Base-by-base conservation (phyloP, 2,888 invertebrate genomes). In the Cephus rjabovi region DNA sequence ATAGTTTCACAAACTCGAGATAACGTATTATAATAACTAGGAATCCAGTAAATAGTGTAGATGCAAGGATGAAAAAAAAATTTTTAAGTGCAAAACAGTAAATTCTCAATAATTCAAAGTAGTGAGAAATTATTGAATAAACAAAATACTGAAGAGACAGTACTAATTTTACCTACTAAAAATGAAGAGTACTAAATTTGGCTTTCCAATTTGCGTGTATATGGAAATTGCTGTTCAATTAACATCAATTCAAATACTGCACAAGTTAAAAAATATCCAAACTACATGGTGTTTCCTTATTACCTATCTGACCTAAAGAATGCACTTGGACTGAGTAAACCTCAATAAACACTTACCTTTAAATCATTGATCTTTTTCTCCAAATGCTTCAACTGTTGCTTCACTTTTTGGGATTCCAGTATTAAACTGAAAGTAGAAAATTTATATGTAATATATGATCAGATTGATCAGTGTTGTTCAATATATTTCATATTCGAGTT, bases 351-450 rank as follows among this genome's bases (percentile, higher is more conserved):
- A 69, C 76, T 79, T 87, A 92, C 92, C 90, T 93, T 94, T 81
- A 95, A 90, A 87, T 94, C 94, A 84, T 94, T 94, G 69, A 94
- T 93, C 87, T 94, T 94, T 82, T 93, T 94, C 82, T 95, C 94
- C 79, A 95, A 90, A 86, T 93, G 93, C 76, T 93, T 93, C 74
- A 95, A 88, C 86, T 94, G 94, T 80, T 93, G 92, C 86, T 94
- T 94, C 75, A 94, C 93, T 82, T 93, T 93, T 82, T 94, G 94
- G 37, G 94, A 94, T 87, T 94, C 94, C 31, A 93, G 92, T 56
- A 94, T 90, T 75, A 93, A 89, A 79, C 92, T 92, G 82, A 40
- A 89, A 88, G 68, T 76, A 80, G 33, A 80, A 77, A 75, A 77
- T 56, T 23, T 23, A 56, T 56, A 91, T 91, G 80, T 91, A 9